Conservation (phyloP, 2,888 invertebrate genomes). For the Augiades crinisus region DNA sequence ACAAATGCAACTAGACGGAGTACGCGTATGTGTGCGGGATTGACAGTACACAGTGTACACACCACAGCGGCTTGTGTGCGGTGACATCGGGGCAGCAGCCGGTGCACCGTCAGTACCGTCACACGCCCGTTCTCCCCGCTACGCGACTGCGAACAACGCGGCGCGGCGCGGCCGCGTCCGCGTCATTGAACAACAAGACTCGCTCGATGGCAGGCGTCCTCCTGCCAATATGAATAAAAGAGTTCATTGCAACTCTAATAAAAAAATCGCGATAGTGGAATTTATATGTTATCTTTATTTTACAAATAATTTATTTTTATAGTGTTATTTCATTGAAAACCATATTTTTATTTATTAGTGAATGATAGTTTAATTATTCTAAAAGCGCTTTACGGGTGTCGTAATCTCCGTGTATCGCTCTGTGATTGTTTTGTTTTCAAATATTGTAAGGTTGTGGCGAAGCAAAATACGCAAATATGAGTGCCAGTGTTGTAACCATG, state of each 20-base stretch:
- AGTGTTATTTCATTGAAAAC: slow-evolving; percentile 71
- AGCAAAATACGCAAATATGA: slow-evolving; percentile 54
- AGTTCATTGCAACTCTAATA: slow-evolving; percentile 68
- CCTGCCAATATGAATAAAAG: slow-evolving; percentile 79
- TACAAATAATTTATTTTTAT: slow-evolving; percentile 77
- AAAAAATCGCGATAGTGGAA: slow-evolving; percentile 77
- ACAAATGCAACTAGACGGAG: slow-evolving; percentile 72
- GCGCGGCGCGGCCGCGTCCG: slow-evolving; percentile 67
- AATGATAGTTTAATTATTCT: slow-evolving; percentile 74
- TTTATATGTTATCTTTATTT: slow-evolving; percentile 72
- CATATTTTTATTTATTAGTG: slow-evolving; percentile 78
- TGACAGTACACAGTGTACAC: slow-evolving; percentile 42
- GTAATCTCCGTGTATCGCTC: slow-evolving; percentile 67
- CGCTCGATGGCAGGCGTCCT: slow-evolving; percentile 78
- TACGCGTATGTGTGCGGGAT: slow-evolving; percentile 54
- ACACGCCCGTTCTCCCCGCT: slow-evolving; percentile 71
- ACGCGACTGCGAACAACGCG: slow-evolving; percentile 76
- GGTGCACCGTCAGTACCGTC: slow-evolving; percentile 60
- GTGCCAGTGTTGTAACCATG: slow-evolving; percentile 64
- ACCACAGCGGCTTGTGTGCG: slow-evolving; percentile 59
- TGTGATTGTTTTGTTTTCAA: slow-evolving; percentile 74
- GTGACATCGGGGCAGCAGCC: slow-evolving; percentile 78
- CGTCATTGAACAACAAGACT: slow-evolving; percentile 81
- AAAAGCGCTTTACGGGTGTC: slow-evolving; percentile 62
- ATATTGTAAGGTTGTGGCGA: slow-evolving; percentile 57